phyloP scores from a whole-genome alignment of 2,797 vertebrate genomes.

The Uromys caudimaculatus region DNA sequence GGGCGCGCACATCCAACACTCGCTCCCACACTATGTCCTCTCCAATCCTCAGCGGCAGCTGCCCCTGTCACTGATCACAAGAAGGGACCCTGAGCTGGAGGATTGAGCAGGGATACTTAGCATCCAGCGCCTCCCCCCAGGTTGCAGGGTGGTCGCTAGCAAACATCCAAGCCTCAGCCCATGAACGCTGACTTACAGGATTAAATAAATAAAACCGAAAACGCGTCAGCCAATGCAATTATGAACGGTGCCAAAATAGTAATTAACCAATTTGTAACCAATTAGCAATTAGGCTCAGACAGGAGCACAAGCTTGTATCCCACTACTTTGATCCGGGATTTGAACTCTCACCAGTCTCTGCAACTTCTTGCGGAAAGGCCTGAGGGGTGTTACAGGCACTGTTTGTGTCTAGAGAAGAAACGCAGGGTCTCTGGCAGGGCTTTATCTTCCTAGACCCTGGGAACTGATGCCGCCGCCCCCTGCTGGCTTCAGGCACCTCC shows the following conservation, averaged over 20 bases:
- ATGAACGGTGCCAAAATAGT: slow-evolving; percentile 80
- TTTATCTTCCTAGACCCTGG: background rate
- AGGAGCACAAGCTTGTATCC: background rate
- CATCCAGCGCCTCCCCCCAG: background rate
- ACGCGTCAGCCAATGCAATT: slow-evolving; percentile 74
- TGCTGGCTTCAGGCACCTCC: slow-evolving; percentile 51
- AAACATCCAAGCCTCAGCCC: background rate
- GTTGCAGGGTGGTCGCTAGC: background rate
- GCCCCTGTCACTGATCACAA: background rate
- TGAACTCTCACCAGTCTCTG: background rate
- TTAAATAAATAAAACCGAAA: slow-evolving; percentile 72
- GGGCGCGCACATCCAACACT: background rate
- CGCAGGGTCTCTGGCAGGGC: background rate
- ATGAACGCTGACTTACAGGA: slow-evolving; percentile 3
- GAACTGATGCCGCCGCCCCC: slow-evolving; percentile 63
- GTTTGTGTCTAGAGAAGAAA: background rate
- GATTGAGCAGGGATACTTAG: background rate
- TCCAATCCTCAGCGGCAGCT: background rate
- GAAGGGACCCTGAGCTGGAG: background rate
- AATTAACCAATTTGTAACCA: slow-evolving; percentile 86
- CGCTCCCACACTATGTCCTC: background rate
- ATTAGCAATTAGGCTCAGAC: slow-evolving; percentile 80
- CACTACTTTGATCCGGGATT: background rate
- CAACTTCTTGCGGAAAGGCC: slow-evolving; percentile 6
- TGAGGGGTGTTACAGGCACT: background rate